phyloP scores from a whole-genome alignment of 2,113 vertebrate genomes.

The Scatophagus argus region DNA sequence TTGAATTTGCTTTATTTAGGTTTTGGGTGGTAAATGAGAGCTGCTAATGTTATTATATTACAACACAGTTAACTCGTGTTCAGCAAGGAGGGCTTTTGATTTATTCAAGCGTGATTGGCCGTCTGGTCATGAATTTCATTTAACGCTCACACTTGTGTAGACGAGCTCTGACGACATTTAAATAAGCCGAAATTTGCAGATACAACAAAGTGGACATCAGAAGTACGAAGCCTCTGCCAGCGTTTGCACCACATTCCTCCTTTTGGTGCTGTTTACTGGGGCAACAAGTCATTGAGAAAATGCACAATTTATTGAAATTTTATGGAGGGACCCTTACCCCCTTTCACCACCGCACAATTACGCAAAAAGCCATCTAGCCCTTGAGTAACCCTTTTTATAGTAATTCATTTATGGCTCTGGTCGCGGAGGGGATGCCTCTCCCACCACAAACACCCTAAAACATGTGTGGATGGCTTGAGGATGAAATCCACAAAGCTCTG shows the following conservation, averaged over 20 bases:
- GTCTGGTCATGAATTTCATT: slow-evolving; percentile 66
- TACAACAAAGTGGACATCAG: slow-evolving; percentile 26
- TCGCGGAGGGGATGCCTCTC: slow-evolving; percentile 69
- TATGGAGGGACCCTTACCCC: slow-evolving; percentile 74
- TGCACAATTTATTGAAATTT: slow-evolving; percentile 79
- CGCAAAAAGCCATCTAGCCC: slow-evolving; percentile 77
- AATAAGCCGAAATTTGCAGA: slow-evolving; percentile 50
- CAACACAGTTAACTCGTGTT: slow-evolving; percentile 57
- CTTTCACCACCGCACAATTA: slow-evolving; percentile 75
- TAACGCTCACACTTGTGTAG: slow-evolving; percentile 35
- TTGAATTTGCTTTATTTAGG: slow-evolving; percentile 23
- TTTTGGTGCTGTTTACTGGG: slow-evolving; percentile 33
- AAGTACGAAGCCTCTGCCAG: slow-evolving; percentile 32
- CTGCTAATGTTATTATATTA: slow-evolving; percentile 41
- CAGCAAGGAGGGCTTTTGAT: slow-evolving; percentile 50
- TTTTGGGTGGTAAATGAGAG: slow-evolving; percentile 42
- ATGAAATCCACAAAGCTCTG: slow-evolving; percentile 65
- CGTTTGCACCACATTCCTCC: slow-evolving; percentile 52
- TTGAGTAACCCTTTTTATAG: slow-evolving; percentile 79
- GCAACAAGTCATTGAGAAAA: slow-evolving; percentile 79
- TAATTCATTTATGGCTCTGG: slow-evolving; percentile 78
- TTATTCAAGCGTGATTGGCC: slow-evolving; percentile 53
- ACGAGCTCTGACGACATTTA: slow-evolving; percentile 41
- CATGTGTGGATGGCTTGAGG: slow-evolving; percentile 73
- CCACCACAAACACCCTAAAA: slow-evolving; percentile 81